Percentiles rank a stretch among this genome's conserved stretches.
Evolutionary conservation across 2,797 vertebrate genomes (phyloP).

Genomic region (Crocodylus rhombifer): DNA sequence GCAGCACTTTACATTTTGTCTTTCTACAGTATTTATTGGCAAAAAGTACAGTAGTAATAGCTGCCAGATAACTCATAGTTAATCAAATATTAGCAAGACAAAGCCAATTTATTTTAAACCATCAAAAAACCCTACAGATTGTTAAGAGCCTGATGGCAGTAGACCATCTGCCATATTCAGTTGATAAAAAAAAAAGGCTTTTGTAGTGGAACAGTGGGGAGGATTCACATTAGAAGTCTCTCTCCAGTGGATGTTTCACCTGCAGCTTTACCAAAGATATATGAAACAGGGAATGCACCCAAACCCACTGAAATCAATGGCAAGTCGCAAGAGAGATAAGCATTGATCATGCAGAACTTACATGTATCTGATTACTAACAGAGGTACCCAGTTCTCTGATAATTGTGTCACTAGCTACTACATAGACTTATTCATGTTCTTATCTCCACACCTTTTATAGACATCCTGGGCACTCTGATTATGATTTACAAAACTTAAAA

Average conservation of each 20-base stretch:
- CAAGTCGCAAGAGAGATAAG: rapidly evolving
- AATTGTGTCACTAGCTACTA: not conserved
- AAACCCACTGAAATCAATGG: not conserved
- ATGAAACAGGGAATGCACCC: not conserved
- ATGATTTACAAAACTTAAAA: not conserved
- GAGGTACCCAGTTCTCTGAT: not conserved
- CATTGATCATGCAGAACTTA: not conserved
- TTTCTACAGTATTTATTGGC: not conserved
- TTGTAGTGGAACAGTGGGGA: not conserved
- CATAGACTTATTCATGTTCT: not conserved
- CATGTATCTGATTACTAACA: not conserved
- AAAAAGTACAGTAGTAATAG: not conserved
- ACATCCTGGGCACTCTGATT: not conserved
- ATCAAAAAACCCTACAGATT: not conserved
- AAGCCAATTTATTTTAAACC: not conserved
- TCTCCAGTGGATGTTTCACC: not conserved
- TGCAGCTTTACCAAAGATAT: not conserved
- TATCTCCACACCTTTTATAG: not conserved
- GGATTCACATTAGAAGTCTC: not conserved
- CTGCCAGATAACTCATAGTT: not conserved
- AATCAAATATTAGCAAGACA: not conserved
- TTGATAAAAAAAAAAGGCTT: not conserved
- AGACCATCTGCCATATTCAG: not conserved
- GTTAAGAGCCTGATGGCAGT: not conserved
- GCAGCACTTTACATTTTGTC: not conserved